Evolutionary conservation across 2,888 invertebrate genomes (phyloP).

Genomic region (Watsonalla cultraria): DNA sequence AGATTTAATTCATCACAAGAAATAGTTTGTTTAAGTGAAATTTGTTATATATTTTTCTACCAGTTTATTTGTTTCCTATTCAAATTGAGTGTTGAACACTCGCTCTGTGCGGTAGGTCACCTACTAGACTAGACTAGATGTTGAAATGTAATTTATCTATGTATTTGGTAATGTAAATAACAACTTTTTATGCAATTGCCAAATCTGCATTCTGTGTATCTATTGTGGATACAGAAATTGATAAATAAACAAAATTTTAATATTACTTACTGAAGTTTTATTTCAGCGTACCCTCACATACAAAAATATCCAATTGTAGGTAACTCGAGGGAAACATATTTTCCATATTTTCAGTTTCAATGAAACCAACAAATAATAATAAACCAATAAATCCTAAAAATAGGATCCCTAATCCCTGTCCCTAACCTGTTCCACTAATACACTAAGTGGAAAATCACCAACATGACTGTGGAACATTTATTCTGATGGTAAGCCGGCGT

Average conservation of each 20-base stretch:
- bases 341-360: no score
- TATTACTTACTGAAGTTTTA: constrained; percentile 19
- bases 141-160: constrained; percentile 2
- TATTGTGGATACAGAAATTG: constrained; percentile 77
- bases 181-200: constrained; percentile 43
- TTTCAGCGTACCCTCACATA: background rate
- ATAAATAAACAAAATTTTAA: constrained; percentile 69
- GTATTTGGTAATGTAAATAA: constrained; percentile 48
- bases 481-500: no score
- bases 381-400: no score
- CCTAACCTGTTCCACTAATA: no score
- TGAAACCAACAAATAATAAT: no score
- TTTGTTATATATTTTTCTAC: constrained; percentile 50
- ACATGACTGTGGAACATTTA: no score
- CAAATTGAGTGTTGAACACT: constrained; percentile 1
- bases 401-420: no score
- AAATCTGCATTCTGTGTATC: constrained; percentile 58
- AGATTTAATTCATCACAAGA: constrained; percentile 46
- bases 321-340: no score
- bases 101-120: background rate
- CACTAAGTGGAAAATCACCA: no score
- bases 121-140: background rate
- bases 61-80: constrained; percentile 21
- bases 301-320: no score
- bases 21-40: constrained; percentile 36